Percentiles rank a stretch among this genome's conserved stretches.
Conservation (phyloP, 1,140 invertebrate species). For the Hycleus cichorii region DNA sequence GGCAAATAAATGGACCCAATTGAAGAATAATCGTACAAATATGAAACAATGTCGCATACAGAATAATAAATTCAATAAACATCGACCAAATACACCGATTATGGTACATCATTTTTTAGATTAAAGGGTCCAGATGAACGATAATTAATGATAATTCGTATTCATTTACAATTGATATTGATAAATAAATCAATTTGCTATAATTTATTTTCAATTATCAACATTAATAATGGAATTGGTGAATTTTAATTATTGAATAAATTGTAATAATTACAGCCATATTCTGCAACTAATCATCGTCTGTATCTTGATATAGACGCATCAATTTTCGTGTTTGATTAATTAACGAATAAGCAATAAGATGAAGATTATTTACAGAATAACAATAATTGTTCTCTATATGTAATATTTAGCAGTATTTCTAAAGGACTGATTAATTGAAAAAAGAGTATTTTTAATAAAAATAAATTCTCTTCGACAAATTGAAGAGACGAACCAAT, state of each 20-base stretch:
- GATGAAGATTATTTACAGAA: conserved; percentile 3
- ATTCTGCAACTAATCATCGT: no score
- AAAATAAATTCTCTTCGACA: neutral
- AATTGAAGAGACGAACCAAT: conserved; percentile 14
- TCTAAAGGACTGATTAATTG: neutral
- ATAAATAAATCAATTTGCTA: neutral
- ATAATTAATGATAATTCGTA: no score
- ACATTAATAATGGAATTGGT: no score
- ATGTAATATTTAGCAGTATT: conserved; percentile 6
- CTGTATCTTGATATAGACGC: no score
- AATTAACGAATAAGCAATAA: no score
- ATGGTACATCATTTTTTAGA: conserved; percentile 30
- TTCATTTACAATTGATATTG: neutral
- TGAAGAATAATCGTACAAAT: conserved; percentile 8
- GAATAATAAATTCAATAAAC: conserved; percentile 19
- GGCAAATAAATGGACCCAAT: conserved; percentile 11
- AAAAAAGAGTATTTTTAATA: no score
- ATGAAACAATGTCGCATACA: conserved; percentile 17
- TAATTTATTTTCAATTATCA: neutral
- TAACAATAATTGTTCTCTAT: neutral
- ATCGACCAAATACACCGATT: conserved; percentile 19
- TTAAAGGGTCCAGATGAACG: neutral
- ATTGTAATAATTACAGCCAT: no score
- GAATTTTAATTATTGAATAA: no score
- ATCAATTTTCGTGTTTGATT: no score